Conservation (phyloP, 2,113 vertebrate genomes). For the Myotis yumanensis region DNA sequence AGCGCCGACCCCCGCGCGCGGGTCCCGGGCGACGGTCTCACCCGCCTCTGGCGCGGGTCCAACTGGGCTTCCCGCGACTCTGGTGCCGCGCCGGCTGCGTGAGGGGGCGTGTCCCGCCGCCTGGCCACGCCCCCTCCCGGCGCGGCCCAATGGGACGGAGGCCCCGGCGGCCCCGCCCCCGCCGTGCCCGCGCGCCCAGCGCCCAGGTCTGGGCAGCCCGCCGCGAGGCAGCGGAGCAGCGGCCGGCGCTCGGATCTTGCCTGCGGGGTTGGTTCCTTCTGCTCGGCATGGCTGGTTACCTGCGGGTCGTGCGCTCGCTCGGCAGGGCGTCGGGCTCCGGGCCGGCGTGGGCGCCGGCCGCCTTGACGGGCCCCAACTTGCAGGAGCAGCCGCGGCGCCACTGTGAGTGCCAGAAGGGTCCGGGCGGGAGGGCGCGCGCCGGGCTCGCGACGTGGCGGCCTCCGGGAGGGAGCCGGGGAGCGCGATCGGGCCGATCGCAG, state of each 20-base stretch:
- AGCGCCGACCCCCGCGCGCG: neutral
- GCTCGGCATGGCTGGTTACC: conserved; percentile 70
- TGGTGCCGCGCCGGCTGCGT: accelerated
- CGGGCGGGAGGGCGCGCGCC: conserved; percentile 15
- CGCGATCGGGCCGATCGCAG: too few species aligned
- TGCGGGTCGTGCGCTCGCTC: conserved; percentile 65
- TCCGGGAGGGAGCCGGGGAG: neutral
- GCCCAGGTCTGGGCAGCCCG: neutral
- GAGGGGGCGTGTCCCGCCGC: neutral
- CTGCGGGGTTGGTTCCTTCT: neutral
- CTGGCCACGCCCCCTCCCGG: conserved; percentile 13
- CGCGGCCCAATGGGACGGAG: conserved; percentile 59
- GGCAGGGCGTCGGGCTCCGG: conserved; percentile 60
- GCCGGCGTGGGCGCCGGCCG: conserved; percentile 68
- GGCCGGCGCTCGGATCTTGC: neutral
- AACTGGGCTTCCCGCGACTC: accelerated
- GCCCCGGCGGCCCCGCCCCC: conserved; percentile 42
- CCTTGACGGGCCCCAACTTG: conserved; percentile 47
- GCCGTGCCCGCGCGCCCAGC: neutral
- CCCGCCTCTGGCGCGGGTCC: accelerated
- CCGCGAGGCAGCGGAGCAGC: neutral
- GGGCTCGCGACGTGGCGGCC: conserved; percentile 35
- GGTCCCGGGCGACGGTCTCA: accelerated
- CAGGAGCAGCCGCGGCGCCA: conserved; percentile 71
- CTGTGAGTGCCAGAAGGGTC: conserved; percentile 67